Conservation (phyloP, 2,888 invertebrate species). For the Chelonus formosanus region DNA sequence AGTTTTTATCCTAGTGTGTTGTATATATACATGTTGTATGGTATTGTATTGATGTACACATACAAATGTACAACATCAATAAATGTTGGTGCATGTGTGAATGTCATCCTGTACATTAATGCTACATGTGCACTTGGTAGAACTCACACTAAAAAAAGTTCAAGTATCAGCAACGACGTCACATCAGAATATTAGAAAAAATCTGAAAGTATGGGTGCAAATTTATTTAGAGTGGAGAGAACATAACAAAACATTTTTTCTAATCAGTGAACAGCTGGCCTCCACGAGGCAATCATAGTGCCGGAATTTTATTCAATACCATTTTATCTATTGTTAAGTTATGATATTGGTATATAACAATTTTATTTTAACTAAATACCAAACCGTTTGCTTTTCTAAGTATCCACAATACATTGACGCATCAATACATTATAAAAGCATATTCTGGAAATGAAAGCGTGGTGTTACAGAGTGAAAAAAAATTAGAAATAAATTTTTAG, state of each 20-base stretch:
- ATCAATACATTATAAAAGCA: constrained; percentile 33
- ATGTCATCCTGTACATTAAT: too few species aligned
- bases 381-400: background rate
- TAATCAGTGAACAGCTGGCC: constrained; percentile 8
- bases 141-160: too few species aligned
- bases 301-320: background rate
- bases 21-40: too few species aligned
- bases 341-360: constrained; percentile 21
- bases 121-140: too few species aligned
- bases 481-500: constrained; percentile 11
- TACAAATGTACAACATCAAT: too few species aligned
- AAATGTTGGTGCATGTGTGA: too few species aligned
- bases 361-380: constrained; percentile 12
- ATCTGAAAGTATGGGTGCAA: background rate
- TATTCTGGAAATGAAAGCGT: constrained; percentile 34
- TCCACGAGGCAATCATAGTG: background rate
- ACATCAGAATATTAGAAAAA: background rate
- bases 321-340: constrained; percentile 9
- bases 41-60: too few species aligned
- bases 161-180: too few species aligned
- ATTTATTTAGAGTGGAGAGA: background rate
- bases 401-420: constrained; percentile 9
- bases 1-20: too few species aligned
- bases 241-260: constrained; percentile 1
- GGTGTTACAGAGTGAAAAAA: background rate